These are phyloP conservation scores for Drosophila serrata DNA, from an alignment of 1,140 invertebrate genomes.

Conservation along the genomic window DNA sequence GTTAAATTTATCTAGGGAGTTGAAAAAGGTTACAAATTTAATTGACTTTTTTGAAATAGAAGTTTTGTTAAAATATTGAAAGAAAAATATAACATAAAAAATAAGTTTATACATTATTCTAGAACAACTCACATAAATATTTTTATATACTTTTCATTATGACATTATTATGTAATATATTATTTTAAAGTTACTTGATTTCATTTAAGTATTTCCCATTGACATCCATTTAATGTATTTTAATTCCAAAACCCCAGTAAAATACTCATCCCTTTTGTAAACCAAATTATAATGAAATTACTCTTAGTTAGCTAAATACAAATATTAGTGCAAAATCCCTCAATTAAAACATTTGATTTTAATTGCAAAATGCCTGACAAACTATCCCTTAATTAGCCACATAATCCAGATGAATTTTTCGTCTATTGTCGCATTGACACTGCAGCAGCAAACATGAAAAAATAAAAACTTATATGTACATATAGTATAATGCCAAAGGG, in stretches of 20 bases:
- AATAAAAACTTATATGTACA: too few species aligned
- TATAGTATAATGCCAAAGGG: conserved; percentile 26
- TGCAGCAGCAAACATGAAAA: conserved; percentile 15
- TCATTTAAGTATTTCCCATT: background rate
- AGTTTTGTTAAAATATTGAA: too few species aligned
- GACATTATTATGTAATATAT: background rate
- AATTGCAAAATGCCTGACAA: background rate
- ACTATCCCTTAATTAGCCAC: conserved; percentile 7
- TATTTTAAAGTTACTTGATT: background rate
- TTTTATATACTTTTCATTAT: background rate
- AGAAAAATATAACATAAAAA: too few species aligned
- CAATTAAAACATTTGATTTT: background rate
- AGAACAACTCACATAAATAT: too few species aligned
- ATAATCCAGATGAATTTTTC: background rate
- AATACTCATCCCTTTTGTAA: too few species aligned
- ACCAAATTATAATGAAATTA: background rate
- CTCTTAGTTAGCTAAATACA: background rate
- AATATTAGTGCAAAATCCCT: background rate
- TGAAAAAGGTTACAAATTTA: too few species aligned
- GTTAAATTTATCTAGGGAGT: background rate
- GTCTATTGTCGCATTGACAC: conserved; percentile 18
- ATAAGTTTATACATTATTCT: too few species aligned
- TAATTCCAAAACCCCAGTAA: background rate
- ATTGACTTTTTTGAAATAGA: too few species aligned
- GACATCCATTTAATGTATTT: background rate